Conservation (phyloP, 2,797 vertebrate species). For the Buphagus erythrorhynchus region DNA sequence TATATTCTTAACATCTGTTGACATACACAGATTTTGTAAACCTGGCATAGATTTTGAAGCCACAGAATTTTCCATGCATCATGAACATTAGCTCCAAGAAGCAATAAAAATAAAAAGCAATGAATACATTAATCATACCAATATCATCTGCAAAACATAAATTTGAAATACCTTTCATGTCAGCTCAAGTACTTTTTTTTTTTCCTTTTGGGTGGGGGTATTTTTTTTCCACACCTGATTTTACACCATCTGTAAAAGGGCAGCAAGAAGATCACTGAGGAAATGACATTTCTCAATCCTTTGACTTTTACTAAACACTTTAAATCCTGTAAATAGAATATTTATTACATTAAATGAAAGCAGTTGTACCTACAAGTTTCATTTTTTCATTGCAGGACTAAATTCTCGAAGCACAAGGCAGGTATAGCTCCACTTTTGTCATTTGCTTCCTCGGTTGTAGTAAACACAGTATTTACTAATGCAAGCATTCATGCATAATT, state of each 20-base stretch:
- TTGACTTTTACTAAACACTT: conserved; percentile 56
- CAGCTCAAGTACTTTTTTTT: conserved; percentile 30
- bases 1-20: conserved; percentile 79
- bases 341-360: conserved; percentile 46
- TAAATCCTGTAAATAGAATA: conserved; percentile 63
- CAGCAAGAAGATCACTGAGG: conserved; percentile 58
- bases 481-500: not conserved
- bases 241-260: conserved; percentile 58
- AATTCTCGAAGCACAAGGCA: not conserved
- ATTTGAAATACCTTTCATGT: conserved; percentile 74
- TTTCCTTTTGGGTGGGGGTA: not conserved
- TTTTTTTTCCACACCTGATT: conserved; percentile 71
- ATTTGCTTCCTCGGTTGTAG: not conserved
- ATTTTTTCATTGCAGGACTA: conserved; percentile 51
- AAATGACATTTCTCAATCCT: conserved; percentile 68
- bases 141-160: conserved; percentile 80
- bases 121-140: conserved; percentile 74
- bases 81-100: conserved; percentile 76
- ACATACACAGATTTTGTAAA: conserved; percentile 74
- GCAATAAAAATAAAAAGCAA: conserved; percentile 69
- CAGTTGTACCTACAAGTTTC: conserved; percentile 6
- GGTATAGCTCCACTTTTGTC: not conserved
- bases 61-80: conserved; percentile 77
- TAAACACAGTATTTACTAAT: not conserved
- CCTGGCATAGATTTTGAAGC: conserved; percentile 77